Evolutionary conservation across 92 coral and sea anemone species (phyloP).

Genomic region (Epizoanthus ramosus): DNA sequence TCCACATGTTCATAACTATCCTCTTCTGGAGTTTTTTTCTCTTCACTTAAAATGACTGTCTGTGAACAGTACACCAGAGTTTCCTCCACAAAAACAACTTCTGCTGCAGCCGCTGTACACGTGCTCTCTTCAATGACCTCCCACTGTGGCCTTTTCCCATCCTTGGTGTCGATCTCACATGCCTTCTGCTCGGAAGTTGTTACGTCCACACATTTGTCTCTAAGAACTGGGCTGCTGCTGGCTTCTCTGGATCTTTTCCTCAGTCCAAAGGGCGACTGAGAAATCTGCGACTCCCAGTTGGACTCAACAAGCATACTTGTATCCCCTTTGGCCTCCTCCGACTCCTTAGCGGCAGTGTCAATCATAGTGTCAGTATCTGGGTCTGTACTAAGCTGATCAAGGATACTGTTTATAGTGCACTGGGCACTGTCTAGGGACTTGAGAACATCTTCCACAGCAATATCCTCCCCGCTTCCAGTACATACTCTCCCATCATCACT

Average conservation of each 20-base stretch:
- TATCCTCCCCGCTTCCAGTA: background rate
- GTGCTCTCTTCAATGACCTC: conserved; percentile 7
- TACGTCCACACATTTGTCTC: background rate
- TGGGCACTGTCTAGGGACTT: conserved; percentile 37
- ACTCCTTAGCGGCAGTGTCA: background rate
- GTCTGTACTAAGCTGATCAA: conserved; percentile 10
- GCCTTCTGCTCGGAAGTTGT: background rate
- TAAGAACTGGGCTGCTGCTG: background rate
- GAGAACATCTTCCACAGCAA: conserved; percentile 8
- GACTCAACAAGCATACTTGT: background rate
- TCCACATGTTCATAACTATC: no score
- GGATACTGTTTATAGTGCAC: conserved; percentile 25
- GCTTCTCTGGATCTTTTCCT: conserved; percentile 8
- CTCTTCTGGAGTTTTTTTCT: no score
- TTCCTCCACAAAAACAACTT: background rate
- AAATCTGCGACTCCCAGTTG: background rate
- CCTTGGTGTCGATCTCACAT: background rate
- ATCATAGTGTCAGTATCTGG: background rate
- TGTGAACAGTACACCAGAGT: no score
- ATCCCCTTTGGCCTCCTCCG: background rate
- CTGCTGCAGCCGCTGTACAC: background rate
- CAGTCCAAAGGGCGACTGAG: conserved; percentile 24
- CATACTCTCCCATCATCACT: background rate
- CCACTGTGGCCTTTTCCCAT: conserved; percentile 23
- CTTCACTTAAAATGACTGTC: no score